Evolutionary conservation across 2,888 invertebrate species (phyloP).

Genomic region (Malthinus seriepunctatus): DNA sequence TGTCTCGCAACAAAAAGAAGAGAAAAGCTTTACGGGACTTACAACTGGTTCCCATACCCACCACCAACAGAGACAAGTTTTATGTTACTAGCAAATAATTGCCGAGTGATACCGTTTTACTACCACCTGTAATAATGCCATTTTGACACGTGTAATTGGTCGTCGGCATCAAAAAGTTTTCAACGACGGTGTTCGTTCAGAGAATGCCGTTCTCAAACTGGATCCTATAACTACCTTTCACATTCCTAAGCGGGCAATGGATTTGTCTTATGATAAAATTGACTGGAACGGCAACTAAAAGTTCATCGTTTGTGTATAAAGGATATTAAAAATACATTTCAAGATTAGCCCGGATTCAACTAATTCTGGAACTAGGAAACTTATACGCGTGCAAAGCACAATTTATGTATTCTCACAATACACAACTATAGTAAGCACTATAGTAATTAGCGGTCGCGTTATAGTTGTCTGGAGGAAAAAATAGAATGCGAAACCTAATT

Average conservation of each 20-base stretch:
- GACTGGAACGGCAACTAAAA: neutral
- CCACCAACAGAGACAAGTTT: neutral
- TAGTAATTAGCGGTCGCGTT: too few species aligned
- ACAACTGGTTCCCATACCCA: neutral
- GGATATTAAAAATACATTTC: slow-evolving; percentile 7
- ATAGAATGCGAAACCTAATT: too few species aligned
- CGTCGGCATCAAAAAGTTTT: slow-evolving; percentile 6
- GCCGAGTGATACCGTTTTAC: slow-evolving; percentile 12
- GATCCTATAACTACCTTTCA: slow-evolving; percentile 42
- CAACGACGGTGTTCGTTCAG: slow-evolving; percentile 17
- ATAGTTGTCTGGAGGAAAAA: too few species aligned
- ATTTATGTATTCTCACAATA: too few species aligned
- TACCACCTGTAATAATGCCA: slow-evolving; percentile 11
- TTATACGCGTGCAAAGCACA: neutral
- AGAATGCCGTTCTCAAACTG: slow-evolving; percentile 41
- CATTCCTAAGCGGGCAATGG: slow-evolving; percentile 37
- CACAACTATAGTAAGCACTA: too few species aligned
- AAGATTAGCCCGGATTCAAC: slow-evolving; percentile 3
- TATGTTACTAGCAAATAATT: neutral
- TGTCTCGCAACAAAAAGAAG: slow-evolving; percentile 3
- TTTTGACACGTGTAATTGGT: slow-evolving; percentile 21
- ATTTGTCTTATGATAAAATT: slow-evolving; percentile 26
- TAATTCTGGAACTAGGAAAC: slow-evolving; percentile 17
- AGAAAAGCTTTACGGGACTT: neutral
- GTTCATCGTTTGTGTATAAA: neutral